A percentile compares a stretch with the other conserved stretches of the same genome.
Conservation (phyloP, 2,888 invertebrate species). For the Himalopsyche tibetana region DNA sequence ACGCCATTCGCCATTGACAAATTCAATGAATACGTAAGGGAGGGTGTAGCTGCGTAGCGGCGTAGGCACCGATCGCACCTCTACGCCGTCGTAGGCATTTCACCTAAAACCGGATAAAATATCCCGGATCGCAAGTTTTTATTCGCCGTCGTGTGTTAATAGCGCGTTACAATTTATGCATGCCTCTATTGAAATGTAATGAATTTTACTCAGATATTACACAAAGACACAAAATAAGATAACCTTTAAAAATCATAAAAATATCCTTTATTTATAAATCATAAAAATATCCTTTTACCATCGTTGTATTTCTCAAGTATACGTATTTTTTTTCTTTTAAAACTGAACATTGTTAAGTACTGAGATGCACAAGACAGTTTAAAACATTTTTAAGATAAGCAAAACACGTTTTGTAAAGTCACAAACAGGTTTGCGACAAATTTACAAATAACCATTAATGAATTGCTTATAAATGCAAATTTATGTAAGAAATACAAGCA, state of each 20-base stretch:
- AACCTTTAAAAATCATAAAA: neutral
- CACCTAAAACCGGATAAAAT: conserved; percentile 1
- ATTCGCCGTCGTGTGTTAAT: neutral
- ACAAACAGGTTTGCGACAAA: too few species aligned
- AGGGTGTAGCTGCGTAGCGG: conserved; percentile 7
- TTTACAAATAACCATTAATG: too few species aligned
- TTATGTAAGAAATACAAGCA: too few species aligned
- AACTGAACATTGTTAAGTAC: too few species aligned
- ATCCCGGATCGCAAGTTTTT: conserved; percentile 3
- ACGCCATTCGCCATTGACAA: conserved; percentile 41
- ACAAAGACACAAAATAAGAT: neutral
- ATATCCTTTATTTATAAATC: neutral
- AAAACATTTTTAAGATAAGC: too few species aligned
- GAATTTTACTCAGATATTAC: neutral
- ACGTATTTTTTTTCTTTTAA: too few species aligned
- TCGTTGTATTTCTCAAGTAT: too few species aligned
- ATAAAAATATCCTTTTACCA: neutral
- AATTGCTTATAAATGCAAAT: too few species aligned
- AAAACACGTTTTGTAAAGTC: too few species aligned
- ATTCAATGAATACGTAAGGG: conserved; percentile 55
- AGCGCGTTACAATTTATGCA: conserved; percentile 8
- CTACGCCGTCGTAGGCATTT: neutral
- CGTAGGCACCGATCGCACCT: conserved; percentile 26
- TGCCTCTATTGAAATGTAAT: conserved; percentile 8
- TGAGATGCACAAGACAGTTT: too few species aligned